Conservation (phyloP, 2,888 invertebrate genomes). For the Taphrorychus bicolor region DNA sequence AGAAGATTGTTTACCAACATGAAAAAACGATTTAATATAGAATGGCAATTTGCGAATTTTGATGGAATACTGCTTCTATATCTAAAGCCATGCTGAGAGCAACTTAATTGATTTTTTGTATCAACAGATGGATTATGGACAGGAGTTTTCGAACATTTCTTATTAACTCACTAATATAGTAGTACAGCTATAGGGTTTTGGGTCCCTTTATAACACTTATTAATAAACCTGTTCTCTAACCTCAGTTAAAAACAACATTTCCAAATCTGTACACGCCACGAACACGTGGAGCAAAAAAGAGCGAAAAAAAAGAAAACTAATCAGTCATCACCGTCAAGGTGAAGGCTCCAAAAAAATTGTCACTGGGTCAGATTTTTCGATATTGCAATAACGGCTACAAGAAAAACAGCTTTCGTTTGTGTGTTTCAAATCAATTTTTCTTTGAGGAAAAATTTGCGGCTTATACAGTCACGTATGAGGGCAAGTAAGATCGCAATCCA, state of each 20-base stretch:
- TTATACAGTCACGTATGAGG: conserved; percentile 1
- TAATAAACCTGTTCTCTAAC: too few species aligned
- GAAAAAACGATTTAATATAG: too few species aligned
- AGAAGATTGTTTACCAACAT: too few species aligned
- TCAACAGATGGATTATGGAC: too few species aligned
- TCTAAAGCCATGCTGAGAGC: too few species aligned
- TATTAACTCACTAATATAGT: too few species aligned
- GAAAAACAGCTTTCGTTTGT: neutral
- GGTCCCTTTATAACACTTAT: too few species aligned
- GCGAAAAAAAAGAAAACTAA: neutral
- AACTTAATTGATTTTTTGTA: too few species aligned
- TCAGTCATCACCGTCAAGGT: neutral
- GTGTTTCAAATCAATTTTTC: neutral
- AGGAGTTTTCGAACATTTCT: too few species aligned
- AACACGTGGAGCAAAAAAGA: neutral
- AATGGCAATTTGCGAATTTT: too few species aligned
- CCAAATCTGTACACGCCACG: neutral
- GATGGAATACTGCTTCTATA: too few species aligned
- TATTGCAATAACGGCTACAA: neutral
- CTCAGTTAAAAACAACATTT: neutral
- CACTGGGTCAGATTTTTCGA: neutral
- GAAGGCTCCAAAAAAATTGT: neutral
- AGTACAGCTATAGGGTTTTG: too few species aligned
- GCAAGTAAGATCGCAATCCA: conserved; percentile 9
- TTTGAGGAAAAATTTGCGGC: neutral